Evolutionary conservation across 2,888 invertebrate species (phyloP), one percentile per base, ranked within the genome.

Genomic region (Dasypogon diadema): DNA sequence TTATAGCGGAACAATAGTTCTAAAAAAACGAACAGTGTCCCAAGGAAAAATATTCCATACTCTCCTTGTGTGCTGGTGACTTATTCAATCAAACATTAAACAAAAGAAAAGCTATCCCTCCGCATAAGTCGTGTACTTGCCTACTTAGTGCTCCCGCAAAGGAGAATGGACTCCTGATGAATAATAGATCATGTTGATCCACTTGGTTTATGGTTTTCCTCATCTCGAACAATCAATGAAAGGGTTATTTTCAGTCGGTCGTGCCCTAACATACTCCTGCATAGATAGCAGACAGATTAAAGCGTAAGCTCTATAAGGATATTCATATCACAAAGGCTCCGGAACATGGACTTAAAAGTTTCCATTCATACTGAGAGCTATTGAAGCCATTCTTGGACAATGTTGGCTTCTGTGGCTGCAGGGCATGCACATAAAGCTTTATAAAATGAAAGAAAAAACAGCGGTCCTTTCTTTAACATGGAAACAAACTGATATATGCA

Each of bases 121-220:
- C 30, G 4, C 30, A 30, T 30, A 30, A 30, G 30, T 30, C 8
- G 30, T 30, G 4, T 30, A 30, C 30, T 30, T 8, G 3, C 30
- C 8, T 8, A 30, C n/a, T n/a, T n/a, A 30, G 30, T n/a, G n/a
- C n/a, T n/a, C 30, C 30, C 30, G 30, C 8, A 30, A 30, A 8
- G 8, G 8, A 30, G 30, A 30, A 30, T 30, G 30, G 46, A 48
- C 26, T 24, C 51, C 48, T 68, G 68, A 68, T 68, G 68, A 68
- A 68, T 68, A 68, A 68, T 68, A 68, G 68, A 68, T 68, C 68
- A 68, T 51, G 68, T 68, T 68, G 68, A 68, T 68, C 68, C 30
- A 68, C 68, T 68, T 68, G 68, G 68, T 68, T 68, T 68, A 68
- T 51, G 68, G 68, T 48, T 68, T 68, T 24, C 68, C 51, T 68